Conservation (phyloP, 2,797 vertebrate genomes). For the Mycteria americana region DNA sequence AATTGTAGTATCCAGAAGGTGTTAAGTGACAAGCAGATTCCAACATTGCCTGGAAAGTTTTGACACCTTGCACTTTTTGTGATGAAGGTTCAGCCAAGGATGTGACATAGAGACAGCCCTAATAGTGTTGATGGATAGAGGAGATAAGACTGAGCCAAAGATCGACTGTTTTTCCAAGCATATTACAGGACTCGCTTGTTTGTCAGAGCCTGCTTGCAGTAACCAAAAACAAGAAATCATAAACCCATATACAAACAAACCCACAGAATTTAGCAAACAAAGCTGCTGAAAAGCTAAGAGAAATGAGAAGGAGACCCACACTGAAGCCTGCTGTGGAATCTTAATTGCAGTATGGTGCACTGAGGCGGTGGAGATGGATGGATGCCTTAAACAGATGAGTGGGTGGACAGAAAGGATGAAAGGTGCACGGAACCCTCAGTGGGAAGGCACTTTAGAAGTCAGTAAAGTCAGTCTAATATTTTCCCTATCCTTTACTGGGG, state of each 20-base stretch:
- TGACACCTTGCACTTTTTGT: neutral
- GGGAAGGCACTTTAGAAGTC: neutral
- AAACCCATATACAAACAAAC: neutral
- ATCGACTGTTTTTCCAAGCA: neutral
- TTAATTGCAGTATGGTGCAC: neutral
- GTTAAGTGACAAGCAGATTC: neutral
- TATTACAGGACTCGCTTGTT: neutral
- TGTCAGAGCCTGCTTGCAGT: neutral
- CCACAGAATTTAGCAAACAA: neutral
- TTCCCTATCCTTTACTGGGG: neutral
- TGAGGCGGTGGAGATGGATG: neutral
- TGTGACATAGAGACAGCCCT: neutral
- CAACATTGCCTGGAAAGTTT: neutral
- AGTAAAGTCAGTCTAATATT: neutral
- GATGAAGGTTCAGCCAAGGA: neutral
- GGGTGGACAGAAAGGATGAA: neutral
- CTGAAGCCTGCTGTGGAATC: neutral
- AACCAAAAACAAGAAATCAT: neutral
- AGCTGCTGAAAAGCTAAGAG: neutral
- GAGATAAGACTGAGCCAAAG: neutral
- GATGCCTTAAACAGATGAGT: neutral
- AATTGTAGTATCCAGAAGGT: neutral
- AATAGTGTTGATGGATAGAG: neutral
- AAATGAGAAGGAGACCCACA: neutral
- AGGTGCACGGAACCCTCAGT: neutral